phyloP scores from a whole-genome alignment of 2,888 invertebrate genomes.

The Hyalella azteca region DNA sequence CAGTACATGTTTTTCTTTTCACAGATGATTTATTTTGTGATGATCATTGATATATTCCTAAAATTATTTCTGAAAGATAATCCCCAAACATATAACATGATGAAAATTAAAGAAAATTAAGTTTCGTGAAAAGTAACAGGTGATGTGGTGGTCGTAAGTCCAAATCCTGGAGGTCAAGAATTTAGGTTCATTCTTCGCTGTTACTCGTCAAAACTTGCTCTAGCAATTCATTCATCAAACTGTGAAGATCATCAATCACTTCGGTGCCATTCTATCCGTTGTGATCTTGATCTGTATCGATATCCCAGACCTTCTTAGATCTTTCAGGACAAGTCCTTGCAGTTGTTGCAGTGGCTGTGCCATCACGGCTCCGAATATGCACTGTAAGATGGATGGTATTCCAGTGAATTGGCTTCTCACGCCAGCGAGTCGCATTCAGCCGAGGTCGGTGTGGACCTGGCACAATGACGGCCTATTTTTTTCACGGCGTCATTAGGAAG shows the following conservation, averaged over 20 bases:
- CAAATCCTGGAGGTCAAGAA: too few species aligned
- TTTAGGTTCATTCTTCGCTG: too few species aligned
- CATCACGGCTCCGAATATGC: background rate
- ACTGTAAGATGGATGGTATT: conserved; percentile 8
- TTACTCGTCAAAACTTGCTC: background rate
- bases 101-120: too few species aligned
- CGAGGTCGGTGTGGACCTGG: conserved; percentile 11
- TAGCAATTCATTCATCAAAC: background rate
- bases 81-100: too few species aligned
- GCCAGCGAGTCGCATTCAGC: background rate
- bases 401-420: conserved; percentile 31
- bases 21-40: too few species aligned
- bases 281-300: conserved; percentile 17
- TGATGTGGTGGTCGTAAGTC: too few species aligned
- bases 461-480: conserved; percentile 33
- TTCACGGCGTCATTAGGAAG: conserved; percentile 19
- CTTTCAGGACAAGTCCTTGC: background rate
- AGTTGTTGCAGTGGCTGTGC: background rate
- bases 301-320: background rate
- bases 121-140: too few species aligned
- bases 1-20: too few species aligned
- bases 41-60: too few species aligned
- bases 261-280: background rate
- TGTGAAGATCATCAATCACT: conserved; percentile 7
- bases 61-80: too few species aligned